Percentiles rank a stretch among this genome's conserved stretches.
Conservation (phyloP, 2,113 vertebrate species). For the Upupa epops region DNA sequence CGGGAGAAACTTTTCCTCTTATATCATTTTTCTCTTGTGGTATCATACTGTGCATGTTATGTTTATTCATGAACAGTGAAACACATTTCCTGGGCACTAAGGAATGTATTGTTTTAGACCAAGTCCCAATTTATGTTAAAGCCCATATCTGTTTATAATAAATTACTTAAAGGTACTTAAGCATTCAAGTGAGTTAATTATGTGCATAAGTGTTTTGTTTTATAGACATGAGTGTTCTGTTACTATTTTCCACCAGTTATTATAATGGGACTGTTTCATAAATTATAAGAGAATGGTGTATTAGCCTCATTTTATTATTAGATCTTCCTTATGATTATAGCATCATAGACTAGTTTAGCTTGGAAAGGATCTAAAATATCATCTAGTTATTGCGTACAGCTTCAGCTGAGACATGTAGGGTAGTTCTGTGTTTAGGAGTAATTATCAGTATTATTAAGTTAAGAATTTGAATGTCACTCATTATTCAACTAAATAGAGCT, state of each 20-base stretch:
- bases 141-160: background rate
- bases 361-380: too few species aligned
- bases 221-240: background rate
- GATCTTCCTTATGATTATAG: background rate
- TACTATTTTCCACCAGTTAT: background rate
- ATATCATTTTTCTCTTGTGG: constrained; percentile 25
- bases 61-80: constrained; percentile 60
- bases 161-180: background rate
- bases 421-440: background rate
- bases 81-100: background rate
- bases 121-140: background rate
- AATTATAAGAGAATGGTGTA: background rate
- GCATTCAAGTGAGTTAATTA: background rate
- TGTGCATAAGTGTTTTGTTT: background rate
- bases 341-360: too few species aligned
- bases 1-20: constrained; percentile 18
- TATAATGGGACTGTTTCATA: background rate
- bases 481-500: background rate
- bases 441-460: background rate
- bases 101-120: background rate
- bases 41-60: constrained; percentile 31
- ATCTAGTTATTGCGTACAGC: background rate
- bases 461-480: background rate
- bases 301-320: background rate
- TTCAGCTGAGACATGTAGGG: background rate